These are phyloP conservation scores for Verasper variegatus DNA, from an alignment of 2,113 vertebrate species.

Conservation along the genomic window DNA sequence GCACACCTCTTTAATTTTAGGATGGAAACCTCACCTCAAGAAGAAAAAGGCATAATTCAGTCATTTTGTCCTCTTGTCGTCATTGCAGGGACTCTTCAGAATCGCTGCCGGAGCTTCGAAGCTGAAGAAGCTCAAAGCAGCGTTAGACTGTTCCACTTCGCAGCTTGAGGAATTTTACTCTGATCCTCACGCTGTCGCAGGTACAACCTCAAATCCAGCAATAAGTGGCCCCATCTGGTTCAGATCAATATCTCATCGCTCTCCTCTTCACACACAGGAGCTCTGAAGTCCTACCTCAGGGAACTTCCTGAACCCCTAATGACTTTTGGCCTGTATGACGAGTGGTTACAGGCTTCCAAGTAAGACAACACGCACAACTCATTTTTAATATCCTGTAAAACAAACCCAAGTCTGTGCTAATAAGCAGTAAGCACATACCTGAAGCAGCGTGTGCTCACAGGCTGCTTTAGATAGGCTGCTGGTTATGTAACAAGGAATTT, in stretches of 20 bases:
- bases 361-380: slow-evolving; percentile 70
- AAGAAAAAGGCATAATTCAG: too few species aligned
- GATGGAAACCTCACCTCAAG: too few species aligned
- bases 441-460: slow-evolving; percentile 5
- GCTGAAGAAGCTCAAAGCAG: slow-evolving; percentile 97
- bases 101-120: slow-evolving; percentile 97
- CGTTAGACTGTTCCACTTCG: slow-evolving; percentile 96
- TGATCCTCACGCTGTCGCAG: slow-evolving; percentile 96
- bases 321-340: slow-evolving; percentile 93
- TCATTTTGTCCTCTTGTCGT: background rate
- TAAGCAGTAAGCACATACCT: slow-evolving; percentile 17
- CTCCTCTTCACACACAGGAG: slow-evolving; percentile 82
- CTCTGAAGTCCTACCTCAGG: slow-evolving; percentile 96
- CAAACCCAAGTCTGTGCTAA: background rate
- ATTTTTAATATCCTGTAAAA: slow-evolving; percentile 19
- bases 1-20: too few species aligned
- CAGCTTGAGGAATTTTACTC: slow-evolving; percentile 98
- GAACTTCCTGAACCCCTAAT: slow-evolving; percentile 97
- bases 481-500: slow-evolving; percentile 7
- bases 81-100: slow-evolving; percentile 91
- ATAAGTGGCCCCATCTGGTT: slow-evolving; percentile 18
- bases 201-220: slow-evolving; percentile 73
- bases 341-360: slow-evolving; percentile 95
- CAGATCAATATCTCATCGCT: slow-evolving; percentile 30
- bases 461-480: background rate